Conservation (phyloP, 2,113 vertebrate species). For the Gavialis gangeticus region DNA sequence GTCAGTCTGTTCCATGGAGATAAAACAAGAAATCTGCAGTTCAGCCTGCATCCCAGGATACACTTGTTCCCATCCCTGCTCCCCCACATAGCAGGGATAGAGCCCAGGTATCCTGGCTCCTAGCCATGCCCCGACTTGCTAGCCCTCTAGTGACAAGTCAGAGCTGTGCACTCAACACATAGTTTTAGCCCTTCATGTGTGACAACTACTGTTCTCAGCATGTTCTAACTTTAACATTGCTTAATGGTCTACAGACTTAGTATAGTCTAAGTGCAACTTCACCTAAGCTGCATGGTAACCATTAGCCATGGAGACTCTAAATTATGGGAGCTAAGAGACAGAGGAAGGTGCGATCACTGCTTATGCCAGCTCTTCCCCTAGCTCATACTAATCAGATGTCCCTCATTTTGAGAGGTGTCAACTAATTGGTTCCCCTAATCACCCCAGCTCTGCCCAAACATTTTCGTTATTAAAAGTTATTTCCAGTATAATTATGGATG, state of each 20-base stretch:
- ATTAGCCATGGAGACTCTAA: not conserved
- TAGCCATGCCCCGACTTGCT: too few relatives aligned
- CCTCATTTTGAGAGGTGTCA: not conserved
- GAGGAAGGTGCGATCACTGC: not conserved
- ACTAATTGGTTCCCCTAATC: not conserved
- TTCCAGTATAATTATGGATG: not conserved
- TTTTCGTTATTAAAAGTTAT: not conserved
- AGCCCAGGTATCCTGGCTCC: too few relatives aligned
- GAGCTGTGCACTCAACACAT: too few relatives aligned
- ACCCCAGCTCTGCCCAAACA: not conserved
- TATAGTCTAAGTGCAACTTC: too few relatives aligned
- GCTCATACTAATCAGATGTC: not conserved
- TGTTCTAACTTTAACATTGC: too few relatives aligned
- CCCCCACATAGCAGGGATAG: not conserved
- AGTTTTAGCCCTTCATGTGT: too few relatives aligned
- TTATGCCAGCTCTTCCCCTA: not conserved
- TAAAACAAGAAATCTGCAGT: too few relatives aligned
- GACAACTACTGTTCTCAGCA: too few relatives aligned
- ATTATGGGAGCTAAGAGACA: not conserved
- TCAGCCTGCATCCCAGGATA: not conserved
- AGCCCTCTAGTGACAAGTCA: too few relatives aligned
- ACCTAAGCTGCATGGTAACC: not conserved
- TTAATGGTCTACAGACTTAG: too few relatives aligned
- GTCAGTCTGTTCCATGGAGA: too few relatives aligned
- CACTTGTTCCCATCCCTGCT: not conserved